These are phyloP conservation scores for Drosophila gaucha DNA, from an alignment of 2,888 invertebrate genomes.

Conservation along the genomic window DNA sequence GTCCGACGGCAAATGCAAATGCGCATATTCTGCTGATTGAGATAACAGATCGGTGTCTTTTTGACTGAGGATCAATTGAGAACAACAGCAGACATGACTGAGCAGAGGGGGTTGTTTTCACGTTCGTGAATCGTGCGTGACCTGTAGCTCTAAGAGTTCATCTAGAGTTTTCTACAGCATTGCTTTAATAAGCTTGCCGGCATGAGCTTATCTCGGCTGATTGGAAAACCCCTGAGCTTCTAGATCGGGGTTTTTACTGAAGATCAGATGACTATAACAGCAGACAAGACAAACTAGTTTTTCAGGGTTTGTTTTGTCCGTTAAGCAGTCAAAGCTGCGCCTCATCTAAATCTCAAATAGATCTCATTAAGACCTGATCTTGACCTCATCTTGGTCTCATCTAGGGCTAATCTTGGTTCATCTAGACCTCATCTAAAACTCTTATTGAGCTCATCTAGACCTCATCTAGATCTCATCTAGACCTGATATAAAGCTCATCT, in stretches of 20 bases:
- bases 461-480: neutral
- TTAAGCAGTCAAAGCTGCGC: too few relatives aligned
- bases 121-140: neutral
- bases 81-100: conserved; percentile 14
- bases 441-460: neutral
- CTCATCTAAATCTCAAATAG: neutral
- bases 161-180: neutral
- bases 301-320: too few relatives aligned
- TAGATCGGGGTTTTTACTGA: neutral
- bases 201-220: neutral
- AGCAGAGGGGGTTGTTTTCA: conserved; percentile 37
- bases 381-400: too few relatives aligned
- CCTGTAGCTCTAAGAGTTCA: neutral
- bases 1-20: conserved; percentile 25
- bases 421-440: too few relatives aligned
- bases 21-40: neutral
- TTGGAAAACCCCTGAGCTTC: neutral
- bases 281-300: neutral
- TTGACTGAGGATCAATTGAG: neutral
- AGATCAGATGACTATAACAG: too few relatives aligned
- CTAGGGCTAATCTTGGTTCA: too few relatives aligned
- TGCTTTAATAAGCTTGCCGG: neutral
- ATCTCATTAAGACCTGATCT: neutral
- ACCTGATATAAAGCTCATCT: neutral
- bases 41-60: neutral